These are phyloP conservation scores for Spizella passerina DNA, from an alignment of 2,797 vertebrate species.

Conservation along the genomic window DNA sequence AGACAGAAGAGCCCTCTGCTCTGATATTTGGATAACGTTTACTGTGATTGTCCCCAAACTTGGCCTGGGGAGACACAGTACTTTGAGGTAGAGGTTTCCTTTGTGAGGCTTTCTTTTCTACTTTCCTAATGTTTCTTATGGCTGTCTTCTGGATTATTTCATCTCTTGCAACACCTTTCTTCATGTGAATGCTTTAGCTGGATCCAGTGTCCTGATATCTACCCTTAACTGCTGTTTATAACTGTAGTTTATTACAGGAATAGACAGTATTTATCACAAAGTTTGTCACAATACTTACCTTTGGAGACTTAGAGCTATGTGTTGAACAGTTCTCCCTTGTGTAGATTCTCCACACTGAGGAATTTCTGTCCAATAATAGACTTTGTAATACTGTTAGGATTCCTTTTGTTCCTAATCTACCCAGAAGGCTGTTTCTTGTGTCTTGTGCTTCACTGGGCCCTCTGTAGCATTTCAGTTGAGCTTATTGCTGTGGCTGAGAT, in stretches of 20 bases:
- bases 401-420: neutral
- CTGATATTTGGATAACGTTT: neutral
- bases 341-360: neutral
- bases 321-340: neutral
- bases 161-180: neutral
- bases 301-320: neutral
- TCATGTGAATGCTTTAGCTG: neutral
- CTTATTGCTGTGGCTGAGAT: neutral
- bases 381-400: neutral
- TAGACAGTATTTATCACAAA: neutral
- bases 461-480: neutral
- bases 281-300: neutral
- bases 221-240: neutral
- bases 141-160: neutral
- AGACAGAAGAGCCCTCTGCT: neutral
- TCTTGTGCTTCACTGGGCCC: neutral
- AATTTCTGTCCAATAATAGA: neutral
- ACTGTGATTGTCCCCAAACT: neutral
- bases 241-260: neutral
- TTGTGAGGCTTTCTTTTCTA: neutral
- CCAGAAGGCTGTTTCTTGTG: neutral
- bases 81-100: neutral
- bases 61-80: neutral
- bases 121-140: neutral
- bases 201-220: neutral